Evolutionary conservation across 1,140 invertebrate species (phyloP).

Genomic region (Bicyclus anynana): DNA sequence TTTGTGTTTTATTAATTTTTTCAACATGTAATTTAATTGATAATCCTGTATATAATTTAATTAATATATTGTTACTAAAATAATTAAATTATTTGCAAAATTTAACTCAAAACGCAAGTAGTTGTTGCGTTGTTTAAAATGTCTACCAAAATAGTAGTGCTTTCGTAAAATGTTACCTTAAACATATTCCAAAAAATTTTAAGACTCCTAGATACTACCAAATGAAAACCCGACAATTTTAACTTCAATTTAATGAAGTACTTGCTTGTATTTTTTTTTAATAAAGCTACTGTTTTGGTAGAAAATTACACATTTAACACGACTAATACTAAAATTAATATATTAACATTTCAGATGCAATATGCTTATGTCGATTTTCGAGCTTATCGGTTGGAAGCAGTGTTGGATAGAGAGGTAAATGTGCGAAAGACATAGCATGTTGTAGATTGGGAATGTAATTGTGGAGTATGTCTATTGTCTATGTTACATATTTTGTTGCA

Average conservation of each 20-base stretch:
- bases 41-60: no score
- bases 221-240: no score
- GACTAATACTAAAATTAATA: conserved; percentile 21
- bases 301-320: conserved; percentile 18
- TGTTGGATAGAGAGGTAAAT: conserved; percentile 79
- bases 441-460: conserved; percentile 13
- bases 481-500: neutral
- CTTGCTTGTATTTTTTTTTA: no score
- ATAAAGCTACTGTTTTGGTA: conserved; percentile 19
- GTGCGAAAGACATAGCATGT: conserved; percentile 68
- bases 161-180: neutral
- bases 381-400: conserved; percentile 78
- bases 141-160: conserved; percentile 15
- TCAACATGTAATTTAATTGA: no score
- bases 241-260: no score
- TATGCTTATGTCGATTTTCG: conserved; percentile 77
- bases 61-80: no score
- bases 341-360: conserved; percentile 75
- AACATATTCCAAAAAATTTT: no score
- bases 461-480: neutral
- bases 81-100: no score
- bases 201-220: neutral
- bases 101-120: neutral
- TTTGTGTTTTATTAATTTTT: no score
- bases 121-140: neutral